These are phyloP conservation scores for Cataglyphis altisquamis DNA, from an alignment of 2,888 invertebrate genomes.

Conservation along the genomic window DNA sequence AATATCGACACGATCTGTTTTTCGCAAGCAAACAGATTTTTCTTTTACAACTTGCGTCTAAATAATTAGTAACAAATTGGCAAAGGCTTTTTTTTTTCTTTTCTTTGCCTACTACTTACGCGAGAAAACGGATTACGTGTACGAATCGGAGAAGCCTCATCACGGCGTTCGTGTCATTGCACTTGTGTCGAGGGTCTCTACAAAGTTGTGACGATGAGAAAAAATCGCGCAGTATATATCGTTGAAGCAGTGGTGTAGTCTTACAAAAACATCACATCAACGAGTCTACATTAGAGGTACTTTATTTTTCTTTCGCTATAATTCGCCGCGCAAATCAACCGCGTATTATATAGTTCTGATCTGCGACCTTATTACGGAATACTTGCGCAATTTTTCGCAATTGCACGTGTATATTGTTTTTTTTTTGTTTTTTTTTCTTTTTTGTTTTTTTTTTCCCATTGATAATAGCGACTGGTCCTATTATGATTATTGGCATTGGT, in stretches of 20 bases:
- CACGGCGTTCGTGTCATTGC: slow-evolving; percentile 63
- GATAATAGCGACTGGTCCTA: slow-evolving; percentile 28
- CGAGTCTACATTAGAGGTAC: neutral
- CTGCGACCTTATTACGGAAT: slow-evolving; percentile 1
- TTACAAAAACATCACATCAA: slow-evolving; percentile 38
- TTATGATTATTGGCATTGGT: slow-evolving; percentile 22
- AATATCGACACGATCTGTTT: neutral
- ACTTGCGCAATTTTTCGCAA: slow-evolving; percentile 1
- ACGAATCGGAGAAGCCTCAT: slow-evolving; percentile 44
- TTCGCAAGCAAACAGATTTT: neutral
- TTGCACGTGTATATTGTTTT: neutral
- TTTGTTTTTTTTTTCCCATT: neutral
- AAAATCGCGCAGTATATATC: slow-evolving; percentile 48
- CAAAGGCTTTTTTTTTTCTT: neutral
- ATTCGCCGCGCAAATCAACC: slow-evolving; percentile 3
- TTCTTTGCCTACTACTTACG: neutral
- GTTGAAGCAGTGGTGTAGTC: slow-evolving; percentile 46
- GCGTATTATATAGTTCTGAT: neutral
- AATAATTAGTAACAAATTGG: slow-evolving; percentile 27
- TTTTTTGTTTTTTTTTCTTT: neutral
- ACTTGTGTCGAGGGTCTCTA: slow-evolving; percentile 50
- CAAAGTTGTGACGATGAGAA: slow-evolving; percentile 22
- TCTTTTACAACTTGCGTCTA: neutral
- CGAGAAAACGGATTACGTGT: slow-evolving; percentile 8
- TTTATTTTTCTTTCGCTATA: neutral